phyloP scores from a whole-genome alignment of 2,888 invertebrate genomes.

The Dolichomitus sp. region DNA sequence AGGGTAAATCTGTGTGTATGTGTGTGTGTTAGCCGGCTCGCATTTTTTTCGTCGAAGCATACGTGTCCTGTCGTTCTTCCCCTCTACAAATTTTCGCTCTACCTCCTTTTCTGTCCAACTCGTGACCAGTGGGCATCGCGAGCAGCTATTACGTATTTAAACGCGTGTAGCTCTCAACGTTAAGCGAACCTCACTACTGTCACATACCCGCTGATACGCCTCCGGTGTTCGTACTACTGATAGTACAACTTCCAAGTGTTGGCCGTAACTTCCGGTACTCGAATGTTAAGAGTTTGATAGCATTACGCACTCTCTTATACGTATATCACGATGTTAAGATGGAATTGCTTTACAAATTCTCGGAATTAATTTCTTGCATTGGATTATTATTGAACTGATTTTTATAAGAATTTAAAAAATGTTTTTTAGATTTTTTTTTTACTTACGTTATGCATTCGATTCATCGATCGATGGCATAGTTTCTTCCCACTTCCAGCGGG shows the following conservation, averaged over 20 bases:
- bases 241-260: neutral
- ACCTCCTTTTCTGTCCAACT: conserved; percentile 5
- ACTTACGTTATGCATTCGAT: conserved; percentile 2
- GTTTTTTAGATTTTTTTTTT: neutral
- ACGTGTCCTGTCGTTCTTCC: conserved; percentile 6
- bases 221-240: neutral
- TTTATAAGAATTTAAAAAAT: neutral
- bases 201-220: neutral
- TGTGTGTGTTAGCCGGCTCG: conserved; percentile 7
- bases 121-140: conserved; percentile 2
- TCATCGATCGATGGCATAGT: conserved; percentile 29
- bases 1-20: neutral
- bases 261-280: conserved; percentile 14
- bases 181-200: neutral
- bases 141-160: conserved; percentile 28
- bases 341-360: neutral
- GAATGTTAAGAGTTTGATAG: neutral
- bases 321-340: neutral
- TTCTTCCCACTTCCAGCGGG: neutral
- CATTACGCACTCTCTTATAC: neutral
- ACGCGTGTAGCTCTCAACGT: conserved; percentile 16
- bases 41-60: neutral
- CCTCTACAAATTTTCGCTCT: neutral
- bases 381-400: neutral
- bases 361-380: neutral